Evolutionary conservation across 2,888 invertebrate species (phyloP).

Genomic region (Chamaedrilus cognettii): DNA sequence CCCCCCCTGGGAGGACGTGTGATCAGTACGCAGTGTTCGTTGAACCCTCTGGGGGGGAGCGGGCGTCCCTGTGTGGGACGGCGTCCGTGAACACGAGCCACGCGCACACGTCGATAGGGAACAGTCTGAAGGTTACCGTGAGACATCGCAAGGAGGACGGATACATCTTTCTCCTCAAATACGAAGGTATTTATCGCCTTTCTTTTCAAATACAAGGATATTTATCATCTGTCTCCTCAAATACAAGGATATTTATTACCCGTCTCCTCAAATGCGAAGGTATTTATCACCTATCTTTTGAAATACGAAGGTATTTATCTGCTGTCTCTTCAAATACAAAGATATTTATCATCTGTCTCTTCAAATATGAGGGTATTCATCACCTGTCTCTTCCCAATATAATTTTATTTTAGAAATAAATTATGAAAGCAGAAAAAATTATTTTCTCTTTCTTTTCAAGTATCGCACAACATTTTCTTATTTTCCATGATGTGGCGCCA

Average conservation of each 20-base stretch:
- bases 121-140: slow-evolving; percentile 7
- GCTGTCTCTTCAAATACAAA: neutral
- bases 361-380: too few species aligned
- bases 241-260: neutral
- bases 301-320: neutral
- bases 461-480: too few species aligned
- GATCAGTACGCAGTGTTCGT: slow-evolving; percentile 11
- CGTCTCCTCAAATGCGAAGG: neutral
- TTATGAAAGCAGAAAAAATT: too few species aligned
- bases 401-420: too few species aligned
- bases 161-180: slow-evolving; percentile 5
- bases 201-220: neutral
- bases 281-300: neutral
- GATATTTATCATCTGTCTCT: neutral
- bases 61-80: slow-evolving; percentile 7
- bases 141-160: neutral
- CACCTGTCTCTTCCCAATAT: too few species aligned
- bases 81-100: neutral
- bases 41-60: slow-evolving; percentile 1
- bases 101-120: neutral
- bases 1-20: slow-evolving; percentile 9
- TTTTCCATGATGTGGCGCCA: too few species aligned
- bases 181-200: neutral
- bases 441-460: too few species aligned
- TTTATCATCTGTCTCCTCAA: neutral